Conservation (phyloP, 1,140 invertebrate species). For the Procambarus clarkii region DNA sequence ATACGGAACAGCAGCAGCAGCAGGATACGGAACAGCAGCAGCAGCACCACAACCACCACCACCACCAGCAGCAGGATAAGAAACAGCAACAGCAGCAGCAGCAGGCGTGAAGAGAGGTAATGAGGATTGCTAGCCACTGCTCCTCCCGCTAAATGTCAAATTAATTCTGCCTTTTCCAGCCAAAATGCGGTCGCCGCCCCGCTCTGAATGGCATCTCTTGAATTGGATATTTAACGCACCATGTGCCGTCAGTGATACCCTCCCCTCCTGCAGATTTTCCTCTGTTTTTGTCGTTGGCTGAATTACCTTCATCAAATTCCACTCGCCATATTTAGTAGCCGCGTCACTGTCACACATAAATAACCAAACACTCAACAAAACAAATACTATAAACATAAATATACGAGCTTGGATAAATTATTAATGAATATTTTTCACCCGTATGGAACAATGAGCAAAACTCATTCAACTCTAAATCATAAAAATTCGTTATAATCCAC, state of each 20-base stretch:
- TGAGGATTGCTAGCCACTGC: neutral
- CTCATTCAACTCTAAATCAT: neutral
- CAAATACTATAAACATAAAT: neutral
- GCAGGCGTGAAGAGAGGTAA: neutral
- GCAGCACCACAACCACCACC: too few relatives aligned
- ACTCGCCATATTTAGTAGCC: too few relatives aligned
- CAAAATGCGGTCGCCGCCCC: neutral
- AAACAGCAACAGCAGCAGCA: neutral
- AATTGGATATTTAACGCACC: neutral
- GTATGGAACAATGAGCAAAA: neutral
- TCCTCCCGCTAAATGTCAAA: neutral
- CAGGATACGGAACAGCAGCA: too few relatives aligned
- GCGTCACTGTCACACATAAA: too few relatives aligned
- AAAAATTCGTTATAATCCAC: slow-evolving; percentile 5
- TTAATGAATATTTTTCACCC: neutral
- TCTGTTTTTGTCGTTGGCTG: neutral
- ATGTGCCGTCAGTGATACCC: neutral
- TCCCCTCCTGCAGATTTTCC: neutral
- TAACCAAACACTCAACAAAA: too few relatives aligned
- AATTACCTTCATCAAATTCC: too few relatives aligned
- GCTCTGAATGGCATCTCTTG: neutral
- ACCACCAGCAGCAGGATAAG: neutral
- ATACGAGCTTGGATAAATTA: neutral
- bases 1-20: too few relatives aligned
- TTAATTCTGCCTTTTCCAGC: slow-evolving; percentile 3